These are phyloP conservation scores for Panulirus ornatus DNA, from an alignment of 1,140 invertebrate genomes.

Conservation along the genomic window DNA sequence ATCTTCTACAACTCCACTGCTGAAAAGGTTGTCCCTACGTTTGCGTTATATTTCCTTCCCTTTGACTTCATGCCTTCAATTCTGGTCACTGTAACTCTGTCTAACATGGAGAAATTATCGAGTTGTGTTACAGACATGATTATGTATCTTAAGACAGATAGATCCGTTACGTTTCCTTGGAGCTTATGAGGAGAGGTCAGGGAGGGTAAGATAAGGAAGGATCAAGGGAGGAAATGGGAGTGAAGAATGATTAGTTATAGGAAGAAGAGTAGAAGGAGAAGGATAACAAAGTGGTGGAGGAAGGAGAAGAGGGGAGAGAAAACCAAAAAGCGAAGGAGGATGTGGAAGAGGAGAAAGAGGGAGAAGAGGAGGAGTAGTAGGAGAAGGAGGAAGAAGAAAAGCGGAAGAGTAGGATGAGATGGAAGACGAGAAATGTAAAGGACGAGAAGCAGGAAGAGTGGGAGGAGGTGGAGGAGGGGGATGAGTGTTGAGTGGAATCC, in stretches of 20 bases:
- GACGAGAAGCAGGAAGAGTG: neutral
- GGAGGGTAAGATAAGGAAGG: neutral
- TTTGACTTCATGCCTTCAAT: neutral
- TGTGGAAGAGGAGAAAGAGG: neutral
- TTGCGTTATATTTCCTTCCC: too few species aligned
- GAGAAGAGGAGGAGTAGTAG: neutral
- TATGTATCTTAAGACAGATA: too few species aligned
- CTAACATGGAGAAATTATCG: too few species aligned
- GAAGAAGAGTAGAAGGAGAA: neutral
- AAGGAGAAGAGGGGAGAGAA: too few species aligned
- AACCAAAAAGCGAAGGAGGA: neutral
- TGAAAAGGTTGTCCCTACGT: too few species aligned
- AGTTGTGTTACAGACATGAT: too few species aligned
- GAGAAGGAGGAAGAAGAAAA: neutral
- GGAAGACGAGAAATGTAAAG: neutral
- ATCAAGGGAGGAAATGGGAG: slow-evolving; percentile 14
- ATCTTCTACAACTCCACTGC: too few species aligned
- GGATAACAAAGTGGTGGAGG: too few species aligned
- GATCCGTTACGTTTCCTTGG: too few species aligned
- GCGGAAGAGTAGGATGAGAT: neutral
- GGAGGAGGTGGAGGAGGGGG: neutral
- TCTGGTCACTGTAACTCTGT: too few species aligned
- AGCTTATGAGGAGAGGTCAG: too few species aligned
- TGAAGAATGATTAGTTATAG: neutral
- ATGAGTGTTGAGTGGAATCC: slow-evolving; percentile 33